Conservation (phyloP, 2,888 invertebrate genomes). For the Conops quadrifasciatus region DNA sequence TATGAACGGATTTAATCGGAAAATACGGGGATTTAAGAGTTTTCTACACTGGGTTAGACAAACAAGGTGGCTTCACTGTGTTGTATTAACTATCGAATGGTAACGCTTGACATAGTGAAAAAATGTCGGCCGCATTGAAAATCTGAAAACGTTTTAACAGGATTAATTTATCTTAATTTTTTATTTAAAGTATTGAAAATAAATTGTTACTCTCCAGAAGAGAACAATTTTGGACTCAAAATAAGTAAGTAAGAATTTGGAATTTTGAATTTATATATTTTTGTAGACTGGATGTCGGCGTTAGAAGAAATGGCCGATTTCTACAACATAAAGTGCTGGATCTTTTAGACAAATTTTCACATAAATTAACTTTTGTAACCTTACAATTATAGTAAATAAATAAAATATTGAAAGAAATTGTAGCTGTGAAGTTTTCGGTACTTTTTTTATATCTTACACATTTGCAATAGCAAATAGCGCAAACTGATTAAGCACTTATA, state of each 20-base stretch:
- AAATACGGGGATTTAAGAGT: too few species aligned
- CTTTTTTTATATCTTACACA: too few species aligned
- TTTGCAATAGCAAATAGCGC: too few species aligned
- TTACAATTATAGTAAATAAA: too few species aligned
- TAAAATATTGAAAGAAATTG: too few species aligned
- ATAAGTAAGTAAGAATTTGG: constrained; percentile 39
- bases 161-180: constrained; percentile 35
- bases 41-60: too few species aligned
- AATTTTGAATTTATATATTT: neutral
- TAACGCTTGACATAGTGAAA: constrained; percentile 23
- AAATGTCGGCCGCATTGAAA: constrained; percentile 42
- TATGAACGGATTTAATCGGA: too few species aligned
- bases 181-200: constrained; percentile 24
- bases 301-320: constrained; percentile 34
- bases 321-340: constrained; percentile 25
- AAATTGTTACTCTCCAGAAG: constrained; percentile 8
- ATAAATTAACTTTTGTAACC: too few species aligned
- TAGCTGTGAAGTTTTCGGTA: neutral
- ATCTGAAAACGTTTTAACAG: constrained; percentile 44
- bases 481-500: too few species aligned
- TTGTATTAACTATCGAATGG: constrained; percentile 1
- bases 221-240: constrained; percentile 24
- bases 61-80: too few species aligned
- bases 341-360: too few species aligned
- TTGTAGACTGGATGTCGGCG: constrained; percentile 1